Evolutionary conservation across 37 sponge, comb jelly and placozoan genomes (phyloP).

Genomic region (Bolinopsis microptera): DNA sequence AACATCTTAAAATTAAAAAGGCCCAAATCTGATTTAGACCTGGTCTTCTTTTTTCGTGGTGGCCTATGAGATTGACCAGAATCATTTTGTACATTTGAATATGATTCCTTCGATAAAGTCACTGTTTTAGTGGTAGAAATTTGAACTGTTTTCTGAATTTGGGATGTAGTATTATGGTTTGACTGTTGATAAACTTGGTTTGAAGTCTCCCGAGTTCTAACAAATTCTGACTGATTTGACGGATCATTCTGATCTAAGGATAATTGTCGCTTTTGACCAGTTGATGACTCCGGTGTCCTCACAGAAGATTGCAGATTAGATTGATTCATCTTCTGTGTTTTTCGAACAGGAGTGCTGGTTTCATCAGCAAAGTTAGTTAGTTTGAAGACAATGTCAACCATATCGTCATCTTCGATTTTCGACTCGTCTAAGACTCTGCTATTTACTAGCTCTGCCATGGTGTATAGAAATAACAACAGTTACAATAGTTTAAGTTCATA

Average conservation of each 20-base stretch:
- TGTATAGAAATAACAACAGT: not conserved
- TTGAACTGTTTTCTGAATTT: slow-evolving; percentile 9
- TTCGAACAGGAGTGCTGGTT: not conserved
- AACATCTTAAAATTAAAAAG: slow-evolving; percentile 40
- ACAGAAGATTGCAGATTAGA: not conserved
- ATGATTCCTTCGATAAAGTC: not conserved
- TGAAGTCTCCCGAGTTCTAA: not conserved
- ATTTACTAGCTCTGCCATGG: slow-evolving; percentile 7
- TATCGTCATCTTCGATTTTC: slow-evolving; percentile 27
- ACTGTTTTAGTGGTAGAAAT: slow-evolving; percentile 2
- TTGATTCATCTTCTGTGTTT: not conserved
- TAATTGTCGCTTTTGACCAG: not conserved
- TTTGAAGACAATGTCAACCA: slow-evolving; percentile 31
- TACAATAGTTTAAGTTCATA: not conserved
- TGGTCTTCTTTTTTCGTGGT: slow-evolving; percentile 12
- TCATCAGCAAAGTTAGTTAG: not conserved
- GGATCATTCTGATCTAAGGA: slow-evolving; percentile 7
- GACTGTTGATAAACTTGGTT: not conserved
- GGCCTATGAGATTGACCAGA: not conserved
- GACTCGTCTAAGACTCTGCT: slow-evolving; percentile 19
- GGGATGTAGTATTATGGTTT: not conserved
- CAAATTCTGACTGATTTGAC: not conserved
- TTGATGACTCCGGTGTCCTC: not conserved
- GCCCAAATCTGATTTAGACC: slow-evolving; percentile 31
- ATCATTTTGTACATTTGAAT: not conserved